Conservation (phyloP, 2,113 vertebrate species). For the Toxostoma redivivum region DNA sequence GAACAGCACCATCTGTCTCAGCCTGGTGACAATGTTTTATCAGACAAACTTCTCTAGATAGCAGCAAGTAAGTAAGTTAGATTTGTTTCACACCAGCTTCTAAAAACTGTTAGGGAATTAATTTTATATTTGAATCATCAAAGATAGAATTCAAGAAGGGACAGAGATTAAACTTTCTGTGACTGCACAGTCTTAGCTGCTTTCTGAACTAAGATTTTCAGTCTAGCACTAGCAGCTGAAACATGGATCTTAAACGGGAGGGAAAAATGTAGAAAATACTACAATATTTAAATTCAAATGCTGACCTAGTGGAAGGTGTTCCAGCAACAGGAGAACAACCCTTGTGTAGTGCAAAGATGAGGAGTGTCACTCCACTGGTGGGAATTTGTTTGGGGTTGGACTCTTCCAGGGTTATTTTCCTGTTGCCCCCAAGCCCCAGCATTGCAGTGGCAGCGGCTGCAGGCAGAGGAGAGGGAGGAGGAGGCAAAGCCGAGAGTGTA, state of each 20-base stretch:
- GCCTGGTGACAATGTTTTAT: background rate
- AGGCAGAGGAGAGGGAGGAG: background rate
- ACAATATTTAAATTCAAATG: background rate
- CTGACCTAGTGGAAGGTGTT: background rate
- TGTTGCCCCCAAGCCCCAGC: background rate
- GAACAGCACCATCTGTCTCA: background rate
- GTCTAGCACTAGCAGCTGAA: background rate
- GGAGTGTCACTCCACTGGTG: background rate
- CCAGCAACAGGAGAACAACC: background rate
- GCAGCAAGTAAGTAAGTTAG: background rate
- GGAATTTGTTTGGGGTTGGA: background rate
- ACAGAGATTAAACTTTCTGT: background rate
- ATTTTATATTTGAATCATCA: background rate
- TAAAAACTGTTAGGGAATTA: background rate
- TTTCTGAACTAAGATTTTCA: background rate
- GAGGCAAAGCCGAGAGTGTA: background rate
- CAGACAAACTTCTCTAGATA: background rate
- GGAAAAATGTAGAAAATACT: background rate
- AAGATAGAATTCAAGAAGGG: background rate
- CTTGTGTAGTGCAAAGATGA: accelerated
- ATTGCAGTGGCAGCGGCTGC: accelerated
- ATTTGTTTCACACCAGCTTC: background rate
- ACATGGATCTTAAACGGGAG: background rate
- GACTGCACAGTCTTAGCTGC: background rate
- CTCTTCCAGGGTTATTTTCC: background rate